Evolutionary conservation across 2,888 invertebrate genomes (phyloP).

Genomic region (Ceratothoa steindachneri): DNA sequence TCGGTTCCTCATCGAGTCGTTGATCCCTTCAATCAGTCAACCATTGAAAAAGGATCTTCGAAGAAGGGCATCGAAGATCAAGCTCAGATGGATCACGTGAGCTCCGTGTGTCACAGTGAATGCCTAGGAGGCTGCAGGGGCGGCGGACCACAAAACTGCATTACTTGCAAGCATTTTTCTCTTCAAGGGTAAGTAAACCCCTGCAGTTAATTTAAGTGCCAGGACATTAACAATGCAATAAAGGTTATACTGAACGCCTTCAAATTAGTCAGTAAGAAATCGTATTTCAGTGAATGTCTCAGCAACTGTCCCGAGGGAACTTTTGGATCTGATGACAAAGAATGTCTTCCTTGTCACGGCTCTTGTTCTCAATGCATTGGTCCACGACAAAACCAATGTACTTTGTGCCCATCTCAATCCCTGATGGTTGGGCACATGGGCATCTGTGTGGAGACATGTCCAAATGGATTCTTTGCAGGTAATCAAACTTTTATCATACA

Average conservation of each 20-base stretch:
- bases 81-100: neutral
- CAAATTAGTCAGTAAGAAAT: neutral
- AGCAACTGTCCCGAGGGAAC: conserved; percentile 79
- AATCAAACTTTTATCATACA: conserved; percentile 54
- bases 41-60: neutral
- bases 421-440: conserved; percentile 77
- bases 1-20: neutral
- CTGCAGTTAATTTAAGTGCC: too few species aligned
- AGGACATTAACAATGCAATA: too few species aligned
- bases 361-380: conserved; percentile 86
- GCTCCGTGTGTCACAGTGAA: conserved; percentile 58
- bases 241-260: neutral
- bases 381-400: conserved; percentile 77
- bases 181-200: conserved; percentile 67
- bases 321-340: conserved; percentile 72
- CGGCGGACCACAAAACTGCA: conserved; percentile 59
- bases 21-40: neutral
- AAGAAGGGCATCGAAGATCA: neutral
- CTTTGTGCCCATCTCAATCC: conserved; percentile 68
- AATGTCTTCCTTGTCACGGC: conserved; percentile 82
- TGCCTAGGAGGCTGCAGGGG: conserved; percentile 81
- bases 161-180: conserved; percentile 62
- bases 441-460: conserved; percentile 80
- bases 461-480: conserved; percentile 84
- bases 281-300: conserved; percentile 71